These are phyloP conservation scores for Rattus rattus DNA, from an alignment of 2,113 vertebrate genomes.

Conservation along the genomic window DNA sequence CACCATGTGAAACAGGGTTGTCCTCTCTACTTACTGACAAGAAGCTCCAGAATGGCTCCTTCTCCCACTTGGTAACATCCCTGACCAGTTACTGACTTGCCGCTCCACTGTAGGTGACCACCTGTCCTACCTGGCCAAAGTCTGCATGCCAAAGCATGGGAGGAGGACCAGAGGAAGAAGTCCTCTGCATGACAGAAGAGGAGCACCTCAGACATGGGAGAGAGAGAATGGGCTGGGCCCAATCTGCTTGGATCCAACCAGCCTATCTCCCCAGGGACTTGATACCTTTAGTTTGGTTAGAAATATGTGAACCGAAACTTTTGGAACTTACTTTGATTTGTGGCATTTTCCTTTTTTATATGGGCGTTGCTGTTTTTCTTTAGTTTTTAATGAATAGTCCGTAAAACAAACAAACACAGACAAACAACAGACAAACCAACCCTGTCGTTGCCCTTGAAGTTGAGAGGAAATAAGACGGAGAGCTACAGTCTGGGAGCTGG, in stretches of 20 bases:
- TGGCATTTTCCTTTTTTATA: not conserved
- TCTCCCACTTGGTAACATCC: not conserved
- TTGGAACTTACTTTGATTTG: not conserved
- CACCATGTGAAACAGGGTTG: not conserved
- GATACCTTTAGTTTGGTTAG: not conserved
- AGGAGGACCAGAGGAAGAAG: not conserved
- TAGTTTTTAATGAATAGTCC: not conserved
- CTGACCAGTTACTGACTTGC: not conserved
- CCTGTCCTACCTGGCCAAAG: not conserved
- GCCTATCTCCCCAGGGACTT: not conserved
- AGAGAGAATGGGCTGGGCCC: not conserved
- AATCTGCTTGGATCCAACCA: not conserved
- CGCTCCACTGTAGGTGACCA: too few species aligned
- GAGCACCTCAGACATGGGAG: not conserved
- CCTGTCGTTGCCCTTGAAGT: not conserved
- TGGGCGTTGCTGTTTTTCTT: not conserved
- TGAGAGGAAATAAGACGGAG: not conserved
- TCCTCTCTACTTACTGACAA: not conserved
- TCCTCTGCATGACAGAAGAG: not conserved
- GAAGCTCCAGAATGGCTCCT: not conserved
- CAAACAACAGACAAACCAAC: not conserved
- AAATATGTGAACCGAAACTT: not conserved
- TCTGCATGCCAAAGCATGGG: not conserved
- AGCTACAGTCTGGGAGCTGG: not conserved
- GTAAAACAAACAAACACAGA: not conserved